phyloP scores from a whole-genome alignment of 1,140 invertebrate species.

The Armadillidium nasatum region DNA sequence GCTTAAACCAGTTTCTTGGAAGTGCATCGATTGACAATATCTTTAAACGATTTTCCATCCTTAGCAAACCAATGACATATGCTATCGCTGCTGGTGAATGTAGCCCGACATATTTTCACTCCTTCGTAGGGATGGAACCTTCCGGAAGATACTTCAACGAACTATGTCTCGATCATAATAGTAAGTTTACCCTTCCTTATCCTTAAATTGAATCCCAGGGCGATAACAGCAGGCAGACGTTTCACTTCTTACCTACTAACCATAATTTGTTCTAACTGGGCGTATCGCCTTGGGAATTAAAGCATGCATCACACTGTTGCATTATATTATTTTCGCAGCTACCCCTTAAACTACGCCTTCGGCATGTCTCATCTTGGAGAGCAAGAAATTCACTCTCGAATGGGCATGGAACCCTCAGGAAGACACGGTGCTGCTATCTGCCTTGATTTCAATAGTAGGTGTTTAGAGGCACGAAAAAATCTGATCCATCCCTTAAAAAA shows the following conservation, averaged over 20 bases:
- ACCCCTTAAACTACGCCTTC: slow-evolving; percentile 21
- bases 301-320: not conserved
- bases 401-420: slow-evolving; percentile 21
- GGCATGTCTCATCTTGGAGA: slow-evolving; percentile 6
- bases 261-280: not conserved
- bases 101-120: slow-evolving; percentile 83
- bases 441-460: slow-evolving; percentile 23
- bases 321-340: slow-evolving; percentile 23
- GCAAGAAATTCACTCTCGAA: slow-evolving; percentile 8
- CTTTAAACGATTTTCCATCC: slow-evolving; percentile 27
- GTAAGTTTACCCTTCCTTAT: slow-evolving; percentile 57
- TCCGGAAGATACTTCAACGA: slow-evolving; percentile 95
- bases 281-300: not conserved
- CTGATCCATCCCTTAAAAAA: not conserved
- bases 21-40: too few species aligned
- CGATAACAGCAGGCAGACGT: not conserved
- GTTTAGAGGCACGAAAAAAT: too few species aligned
- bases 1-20: too few species aligned
- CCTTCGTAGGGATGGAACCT: slow-evolving; percentile 93
- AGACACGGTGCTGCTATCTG: not conserved
- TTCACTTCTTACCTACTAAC: too few species aligned
- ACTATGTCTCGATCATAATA: slow-evolving; percentile 87
- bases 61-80: slow-evolving; percentile 90
- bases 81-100: slow-evolving; percentile 87
- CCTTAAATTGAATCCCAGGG: not conserved